These are phyloP conservation scores for Neodiprion fabricii DNA, from an alignment of 1,140 invertebrate genomes.

Conservation along the genomic window DNA sequence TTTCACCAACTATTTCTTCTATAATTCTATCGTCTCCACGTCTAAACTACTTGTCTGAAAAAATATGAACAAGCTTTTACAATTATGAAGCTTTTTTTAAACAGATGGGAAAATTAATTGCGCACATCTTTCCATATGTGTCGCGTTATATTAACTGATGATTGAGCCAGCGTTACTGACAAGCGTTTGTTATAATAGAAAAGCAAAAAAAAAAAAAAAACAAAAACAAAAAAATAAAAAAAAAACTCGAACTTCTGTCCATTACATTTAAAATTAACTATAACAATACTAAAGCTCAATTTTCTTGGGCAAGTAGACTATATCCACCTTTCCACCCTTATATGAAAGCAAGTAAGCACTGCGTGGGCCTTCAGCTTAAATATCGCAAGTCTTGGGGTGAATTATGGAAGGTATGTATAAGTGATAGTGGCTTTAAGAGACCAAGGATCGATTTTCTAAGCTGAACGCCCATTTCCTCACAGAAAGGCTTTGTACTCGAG, in stretches of 20 bases:
- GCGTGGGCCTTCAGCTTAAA: constrained; percentile 56
- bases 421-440: not conserved
- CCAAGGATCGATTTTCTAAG: constrained; percentile 30
- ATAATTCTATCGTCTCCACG: not conserved
- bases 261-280: no score
- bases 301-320: constrained; percentile 19
- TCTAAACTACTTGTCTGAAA: not conserved
- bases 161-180: no score
- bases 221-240: not conserved
- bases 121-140: no score
- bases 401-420: not conserved
- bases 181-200: not conserved
- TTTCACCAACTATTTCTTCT: not conserved
- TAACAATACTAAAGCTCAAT: not conserved
- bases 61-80: not conserved
- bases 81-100: no score
- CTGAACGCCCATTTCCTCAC: constrained; percentile 62
- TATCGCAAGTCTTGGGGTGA: constrained; percentile 19
- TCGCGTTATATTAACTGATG: no score
- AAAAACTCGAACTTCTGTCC: not conserved
- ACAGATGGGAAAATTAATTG: no score
- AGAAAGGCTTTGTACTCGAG: constrained; percentile 58
- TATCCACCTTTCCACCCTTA: constrained; percentile 52
- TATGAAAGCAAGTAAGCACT: constrained; percentile 49
- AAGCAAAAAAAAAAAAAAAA: not conserved